Conservation (phyloP, 2,113 vertebrate species). For the Eurystomus gularis region DNA sequence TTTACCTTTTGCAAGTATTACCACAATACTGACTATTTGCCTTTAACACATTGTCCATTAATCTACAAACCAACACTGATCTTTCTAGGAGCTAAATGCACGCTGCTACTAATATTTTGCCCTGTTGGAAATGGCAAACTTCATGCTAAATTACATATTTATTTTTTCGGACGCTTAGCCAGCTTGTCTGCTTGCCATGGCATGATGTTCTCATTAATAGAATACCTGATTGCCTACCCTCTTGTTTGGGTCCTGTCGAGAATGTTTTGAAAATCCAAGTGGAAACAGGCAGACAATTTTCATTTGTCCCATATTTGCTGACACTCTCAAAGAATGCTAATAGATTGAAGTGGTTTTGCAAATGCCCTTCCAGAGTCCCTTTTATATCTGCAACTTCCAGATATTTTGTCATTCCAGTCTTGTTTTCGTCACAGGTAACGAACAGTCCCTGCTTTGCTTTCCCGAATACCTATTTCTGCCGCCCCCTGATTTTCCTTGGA, state of each 20-base stretch:
- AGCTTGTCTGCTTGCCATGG: neutral
- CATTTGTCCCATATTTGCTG: conserved; percentile 24
- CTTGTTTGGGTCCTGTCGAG: neutral
- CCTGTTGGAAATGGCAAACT: neutral
- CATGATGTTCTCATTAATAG: neutral
- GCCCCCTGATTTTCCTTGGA: neutral
- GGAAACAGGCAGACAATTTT: conserved; percentile 4
- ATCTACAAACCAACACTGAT: neutral
- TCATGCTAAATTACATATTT: neutral
- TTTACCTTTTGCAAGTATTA: neutral
- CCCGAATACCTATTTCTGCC: neutral
- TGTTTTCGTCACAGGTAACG: neutral
- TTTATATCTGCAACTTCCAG: neutral
- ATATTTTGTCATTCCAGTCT: conserved; percentile 16
- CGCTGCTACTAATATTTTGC: neutral
- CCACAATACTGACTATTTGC: neutral
- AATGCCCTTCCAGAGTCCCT: neutral
- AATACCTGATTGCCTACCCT: neutral
- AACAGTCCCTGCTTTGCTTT: neutral
- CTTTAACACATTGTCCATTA: neutral
- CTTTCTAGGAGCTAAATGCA: neutral
- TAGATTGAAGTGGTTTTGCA: conserved; percentile 21
- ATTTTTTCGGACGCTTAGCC: neutral
- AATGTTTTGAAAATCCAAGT: conserved; percentile 11
- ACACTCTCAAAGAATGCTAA: neutral